A percentile compares a stretch with the other conserved stretches of the same genome.
Conservation (phyloP, 2,797 vertebrate species). For the Halcyon leucocephala region DNA sequence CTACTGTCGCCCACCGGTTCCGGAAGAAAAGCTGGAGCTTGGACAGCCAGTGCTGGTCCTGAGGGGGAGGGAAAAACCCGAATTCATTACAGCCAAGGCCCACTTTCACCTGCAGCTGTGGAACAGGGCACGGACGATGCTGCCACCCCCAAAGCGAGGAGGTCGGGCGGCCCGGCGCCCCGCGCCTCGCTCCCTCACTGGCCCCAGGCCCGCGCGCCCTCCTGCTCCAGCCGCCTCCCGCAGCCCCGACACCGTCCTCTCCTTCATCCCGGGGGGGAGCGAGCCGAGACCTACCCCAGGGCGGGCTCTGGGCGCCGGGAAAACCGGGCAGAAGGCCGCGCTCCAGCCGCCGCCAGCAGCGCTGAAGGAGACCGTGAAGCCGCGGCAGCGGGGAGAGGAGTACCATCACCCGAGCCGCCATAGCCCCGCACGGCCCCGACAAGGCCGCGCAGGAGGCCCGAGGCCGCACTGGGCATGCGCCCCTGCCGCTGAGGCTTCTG, state of each 20-base stretch:
- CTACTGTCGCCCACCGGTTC: neutral
- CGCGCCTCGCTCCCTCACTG: neutral
- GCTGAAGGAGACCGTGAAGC: neutral
- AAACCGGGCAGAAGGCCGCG: neutral
- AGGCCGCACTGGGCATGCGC: fast-evolving
- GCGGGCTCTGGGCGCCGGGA: neutral
- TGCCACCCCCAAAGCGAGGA: fast-evolving
- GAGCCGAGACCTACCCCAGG: conserved; percentile 64
- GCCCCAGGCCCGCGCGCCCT: too few relatives aligned
- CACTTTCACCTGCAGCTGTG: fast-evolving
- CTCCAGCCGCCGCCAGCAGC: conserved; percentile 46
- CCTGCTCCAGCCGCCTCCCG: neutral
- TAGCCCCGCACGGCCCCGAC: fast-evolving
- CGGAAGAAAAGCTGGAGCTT: conserved; percentile 74
- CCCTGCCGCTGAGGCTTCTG: neutral
- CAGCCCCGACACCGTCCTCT: too few relatives aligned
- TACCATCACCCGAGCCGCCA: neutral
- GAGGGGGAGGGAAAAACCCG: neutral
- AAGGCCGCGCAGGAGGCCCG: neutral
- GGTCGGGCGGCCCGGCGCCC: fast-evolving
- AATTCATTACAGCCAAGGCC: neutral
- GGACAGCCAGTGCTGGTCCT: conserved; percentile 86
- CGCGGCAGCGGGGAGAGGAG: fast-evolving
- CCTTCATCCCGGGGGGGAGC: neutral
- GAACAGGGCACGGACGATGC: fast-evolving